Evolutionary conservation across 2,113 vertebrate species (phyloP).

Genomic region (Rhinopomastus cyanomelas): DNA sequence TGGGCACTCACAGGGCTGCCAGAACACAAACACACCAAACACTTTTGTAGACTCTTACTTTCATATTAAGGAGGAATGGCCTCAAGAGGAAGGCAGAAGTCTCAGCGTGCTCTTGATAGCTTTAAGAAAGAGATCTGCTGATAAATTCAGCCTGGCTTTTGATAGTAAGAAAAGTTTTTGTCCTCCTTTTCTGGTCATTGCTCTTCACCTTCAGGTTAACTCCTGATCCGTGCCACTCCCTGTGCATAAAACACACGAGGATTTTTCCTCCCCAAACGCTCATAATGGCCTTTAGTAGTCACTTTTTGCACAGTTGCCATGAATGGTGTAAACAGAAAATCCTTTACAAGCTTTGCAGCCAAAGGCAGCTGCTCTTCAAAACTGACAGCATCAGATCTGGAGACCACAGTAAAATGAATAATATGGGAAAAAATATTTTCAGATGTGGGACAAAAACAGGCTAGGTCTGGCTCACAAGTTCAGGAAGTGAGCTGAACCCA

Average conservation of each 20-base stretch:
- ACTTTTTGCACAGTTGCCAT: not conserved
- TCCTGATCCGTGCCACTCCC: not conserved
- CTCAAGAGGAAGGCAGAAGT: not conserved
- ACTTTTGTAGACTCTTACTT: not conserved
- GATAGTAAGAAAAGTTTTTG: not conserved
- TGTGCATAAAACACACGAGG: not conserved
- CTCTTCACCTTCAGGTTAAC: not conserved
- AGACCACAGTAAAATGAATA: not conserved
- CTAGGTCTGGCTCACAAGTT: not conserved
- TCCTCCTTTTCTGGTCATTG: not conserved
- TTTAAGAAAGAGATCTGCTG: not conserved
- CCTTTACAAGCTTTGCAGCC: not conserved
- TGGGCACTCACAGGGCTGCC: not conserved
- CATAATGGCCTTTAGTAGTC: not conserved
- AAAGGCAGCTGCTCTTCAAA: not conserved
- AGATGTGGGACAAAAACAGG: not conserved
- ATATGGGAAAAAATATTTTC: not conserved
- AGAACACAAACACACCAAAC: not conserved
- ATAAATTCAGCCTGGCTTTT: not conserved
- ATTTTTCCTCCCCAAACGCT: not conserved
- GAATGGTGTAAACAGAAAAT: not conserved
- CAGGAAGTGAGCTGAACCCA: not conserved
- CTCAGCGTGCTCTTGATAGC: not conserved
- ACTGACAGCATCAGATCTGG: not conserved
- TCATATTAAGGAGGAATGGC: not conserved